Conservation (phyloP, 2,113 vertebrate species). For the Cephalopholis sonnerati region DNA sequence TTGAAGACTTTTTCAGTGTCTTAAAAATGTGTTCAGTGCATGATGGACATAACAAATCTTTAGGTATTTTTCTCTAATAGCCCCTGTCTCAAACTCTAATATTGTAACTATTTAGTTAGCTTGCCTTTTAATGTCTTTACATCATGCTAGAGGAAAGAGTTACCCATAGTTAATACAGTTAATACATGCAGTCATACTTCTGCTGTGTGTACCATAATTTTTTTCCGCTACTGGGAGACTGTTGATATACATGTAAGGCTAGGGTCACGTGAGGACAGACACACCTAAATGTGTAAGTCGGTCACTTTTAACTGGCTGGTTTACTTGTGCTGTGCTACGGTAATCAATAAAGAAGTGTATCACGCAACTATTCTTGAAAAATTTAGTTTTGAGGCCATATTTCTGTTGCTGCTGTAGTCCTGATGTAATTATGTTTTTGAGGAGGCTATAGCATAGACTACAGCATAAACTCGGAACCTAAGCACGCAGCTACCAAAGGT, state of each 20-base stretch:
- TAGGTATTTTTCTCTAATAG: not conserved
- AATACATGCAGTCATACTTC: too few relatives aligned
- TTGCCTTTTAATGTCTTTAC: not conserved
- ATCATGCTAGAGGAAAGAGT: too few relatives aligned
- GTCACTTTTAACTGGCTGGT: too few relatives aligned
- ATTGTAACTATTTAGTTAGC: not conserved
- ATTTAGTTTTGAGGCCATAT: not conserved
- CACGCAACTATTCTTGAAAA: not conserved
- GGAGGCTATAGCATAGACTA: not conserved
- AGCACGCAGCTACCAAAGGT: not conserved
- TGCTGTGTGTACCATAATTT: too few relatives aligned
- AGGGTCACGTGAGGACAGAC: too few relatives aligned
- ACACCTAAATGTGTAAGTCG: too few relatives aligned
- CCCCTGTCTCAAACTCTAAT: not conserved
- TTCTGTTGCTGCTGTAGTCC: too few relatives aligned
- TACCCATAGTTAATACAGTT: too few relatives aligned
- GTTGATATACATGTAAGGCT: too few relatives aligned
- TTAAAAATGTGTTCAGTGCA: not conserved
- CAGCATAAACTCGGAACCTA: not conserved
- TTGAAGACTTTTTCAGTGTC: not conserved
- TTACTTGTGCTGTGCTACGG: too few relatives aligned
- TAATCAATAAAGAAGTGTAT: not conserved
- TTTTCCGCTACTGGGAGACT: too few relatives aligned
- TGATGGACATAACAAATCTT: not conserved
- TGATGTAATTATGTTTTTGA: too few relatives aligned